These are phyloP conservation scores for Drosophila melanosoma DNA, from an alignment of 2,888 invertebrate genomes.

Conservation along the genomic window DNA sequence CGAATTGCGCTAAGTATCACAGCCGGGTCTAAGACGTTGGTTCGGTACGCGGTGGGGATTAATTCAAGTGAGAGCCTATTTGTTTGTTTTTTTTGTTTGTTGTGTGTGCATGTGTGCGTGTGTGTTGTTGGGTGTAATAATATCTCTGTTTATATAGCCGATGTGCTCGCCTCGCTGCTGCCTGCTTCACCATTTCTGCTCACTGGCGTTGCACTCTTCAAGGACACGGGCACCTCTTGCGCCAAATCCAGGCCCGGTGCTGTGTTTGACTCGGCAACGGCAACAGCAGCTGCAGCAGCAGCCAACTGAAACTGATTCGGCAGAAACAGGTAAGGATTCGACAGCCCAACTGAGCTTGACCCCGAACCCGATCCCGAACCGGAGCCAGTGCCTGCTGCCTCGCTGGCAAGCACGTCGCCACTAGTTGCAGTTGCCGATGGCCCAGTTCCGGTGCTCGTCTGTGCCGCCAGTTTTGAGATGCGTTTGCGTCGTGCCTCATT, in stretches of 20 bases:
- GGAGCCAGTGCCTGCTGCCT: constrained; percentile 1
- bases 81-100: constrained; percentile 13
- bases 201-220: constrained; percentile 50
- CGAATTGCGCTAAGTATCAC: constrained; percentile 84
- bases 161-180: constrained; percentile 35
- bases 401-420: constrained; percentile 47
- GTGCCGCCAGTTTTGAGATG: constrained; percentile 79
- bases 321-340: constrained; percentile 82
- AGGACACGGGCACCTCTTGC: constrained; percentile 53
- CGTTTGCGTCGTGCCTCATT: constrained; percentile 84
- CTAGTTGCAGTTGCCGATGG: constrained; percentile 61
- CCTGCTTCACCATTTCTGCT: constrained; percentile 66
- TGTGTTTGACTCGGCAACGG: constrained; percentile 61
- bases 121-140: constrained; percentile 18
- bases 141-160: constrained; percentile 38
- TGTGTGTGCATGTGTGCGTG: constrained; percentile 9
- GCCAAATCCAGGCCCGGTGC: constrained; percentile 54
- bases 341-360: constrained; percentile 11
- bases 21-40: constrained; percentile 85
- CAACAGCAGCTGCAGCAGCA: constrained; percentile 75
- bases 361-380: constrained; percentile 10
- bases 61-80: constrained; percentile 35
- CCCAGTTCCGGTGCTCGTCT: constrained; percentile 43
- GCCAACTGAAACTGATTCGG: constrained; percentile 84
- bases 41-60: constrained; percentile 59